Evolutionary conservation across 2,888 invertebrate genomes (phyloP).

Genomic region (Timandra comae): DNA sequence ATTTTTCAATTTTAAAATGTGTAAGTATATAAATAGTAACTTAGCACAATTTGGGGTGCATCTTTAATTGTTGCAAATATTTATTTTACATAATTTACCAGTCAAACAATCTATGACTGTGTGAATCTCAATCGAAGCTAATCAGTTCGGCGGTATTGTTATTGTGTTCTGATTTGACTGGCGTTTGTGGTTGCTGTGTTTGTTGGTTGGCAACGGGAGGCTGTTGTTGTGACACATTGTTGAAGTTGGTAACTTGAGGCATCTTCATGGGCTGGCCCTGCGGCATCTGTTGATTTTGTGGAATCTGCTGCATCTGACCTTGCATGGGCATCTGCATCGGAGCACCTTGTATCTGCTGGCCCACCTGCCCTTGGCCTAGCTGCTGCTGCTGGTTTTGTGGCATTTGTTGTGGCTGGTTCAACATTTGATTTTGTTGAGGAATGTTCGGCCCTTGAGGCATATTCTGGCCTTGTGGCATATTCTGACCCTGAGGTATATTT

Average conservation of each 20-base stretch:
- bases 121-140: constrained; percentile 84
- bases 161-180: constrained; percentile 58
- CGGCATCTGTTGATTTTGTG: constrained; percentile 26
- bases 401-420: constrained; percentile 26
- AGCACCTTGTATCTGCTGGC: constrained; percentile 21
- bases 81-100: constrained; percentile 24
- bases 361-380: constrained; percentile 8
- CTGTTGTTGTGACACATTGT: constrained; percentile 17
- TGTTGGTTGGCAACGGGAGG: constrained; percentile 13
- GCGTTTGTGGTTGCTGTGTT: constrained; percentile 41
- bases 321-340: constrained; percentile 21
- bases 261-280: constrained; percentile 28
- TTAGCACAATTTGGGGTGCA: constrained; percentile 12
- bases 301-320: constrained; percentile 23
- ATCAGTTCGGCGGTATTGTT: constrained; percentile 86
- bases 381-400: constrained; percentile 19
- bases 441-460: constrained; percentile 17
- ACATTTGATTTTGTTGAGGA: constrained; percentile 26
- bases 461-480: constrained; percentile 36
- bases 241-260: constrained; percentile 19
- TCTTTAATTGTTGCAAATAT: constrained; percentile 14
- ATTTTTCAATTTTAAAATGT: constrained; percentile 2
- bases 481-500: constrained; percentile 35
- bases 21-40: constrained; percentile 2
- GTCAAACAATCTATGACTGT: no score